A percentile compares a stretch with the other conserved stretches of the same genome.
Evolutionary conservation across 2,113 vertebrate species (phyloP).

Genomic region (Tyto alba): DNA sequence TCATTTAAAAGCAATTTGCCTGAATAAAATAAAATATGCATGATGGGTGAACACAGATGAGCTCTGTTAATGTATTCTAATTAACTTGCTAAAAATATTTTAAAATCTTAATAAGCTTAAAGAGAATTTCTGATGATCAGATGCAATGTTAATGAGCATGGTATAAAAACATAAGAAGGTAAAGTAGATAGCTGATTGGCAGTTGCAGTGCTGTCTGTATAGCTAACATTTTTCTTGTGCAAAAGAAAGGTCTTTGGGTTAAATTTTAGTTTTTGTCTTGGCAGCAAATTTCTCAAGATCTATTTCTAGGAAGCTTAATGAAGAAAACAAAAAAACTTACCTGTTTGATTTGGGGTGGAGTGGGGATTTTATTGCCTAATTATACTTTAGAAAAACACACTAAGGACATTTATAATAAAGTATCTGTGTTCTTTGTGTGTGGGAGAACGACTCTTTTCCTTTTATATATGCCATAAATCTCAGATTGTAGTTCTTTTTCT

Average conservation of each 20-base stretch:
- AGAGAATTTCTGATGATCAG: slow-evolving; percentile 63
- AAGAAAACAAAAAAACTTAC: background rate
- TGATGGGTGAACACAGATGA: slow-evolving; percentile 67
- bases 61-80: slow-evolving; percentile 66
- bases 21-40: slow-evolving; percentile 65
- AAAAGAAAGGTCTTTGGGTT: background rate
- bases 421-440: slow-evolving; percentile 44
- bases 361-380: slow-evolving; percentile 51
- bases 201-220: background rate
- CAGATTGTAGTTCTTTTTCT: slow-evolving; percentile 58
- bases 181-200: slow-evolving; percentile 30
- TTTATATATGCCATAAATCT: slow-evolving; percentile 57
- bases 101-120: slow-evolving; percentile 68
- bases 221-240: background rate
- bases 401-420: slow-evolving; percentile 38
- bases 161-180: slow-evolving; percentile 48
- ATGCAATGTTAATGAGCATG: slow-evolving; percentile 57
- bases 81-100: slow-evolving; percentile 71
- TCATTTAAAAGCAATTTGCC: slow-evolving; percentile 63
- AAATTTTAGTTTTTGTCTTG: background rate
- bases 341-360: slow-evolving; percentile 19
- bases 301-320: background rate
- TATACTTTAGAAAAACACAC: slow-evolving; percentile 37
- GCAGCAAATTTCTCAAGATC: slow-evolving; percentile 1
- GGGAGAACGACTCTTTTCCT: slow-evolving; percentile 21